A percentile compares a stretch with the other conserved stretches of the same genome.
Conservation (phyloP, 2,888 invertebrate species). For the Euspilapteryx auroguttella region DNA sequence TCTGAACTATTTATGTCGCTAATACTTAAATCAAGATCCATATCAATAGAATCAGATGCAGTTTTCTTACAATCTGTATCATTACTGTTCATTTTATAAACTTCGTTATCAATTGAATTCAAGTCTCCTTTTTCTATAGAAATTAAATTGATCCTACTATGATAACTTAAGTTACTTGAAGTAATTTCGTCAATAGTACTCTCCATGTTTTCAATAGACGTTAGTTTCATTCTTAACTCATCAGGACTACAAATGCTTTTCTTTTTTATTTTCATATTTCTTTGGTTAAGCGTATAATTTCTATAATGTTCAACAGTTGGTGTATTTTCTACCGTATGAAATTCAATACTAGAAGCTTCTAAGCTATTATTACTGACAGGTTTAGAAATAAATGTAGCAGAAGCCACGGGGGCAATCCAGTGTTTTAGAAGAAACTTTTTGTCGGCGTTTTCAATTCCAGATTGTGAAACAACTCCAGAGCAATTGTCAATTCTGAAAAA, state of each 20-base stretch:
- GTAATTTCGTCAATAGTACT: conserved; percentile 50
- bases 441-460: conserved; percentile 41
- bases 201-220: conserved; percentile 37
- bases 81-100: no score
- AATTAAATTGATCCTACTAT: no score
- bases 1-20: conserved; percentile 59
- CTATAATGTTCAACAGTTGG: conserved; percentile 30
- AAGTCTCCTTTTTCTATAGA: no score
- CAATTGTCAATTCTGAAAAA: conserved; percentile 14
- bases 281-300: conserved; percentile 12
- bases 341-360: conserved; percentile 43
- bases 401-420: conserved; percentile 52
- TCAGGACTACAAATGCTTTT: conserved; percentile 49
- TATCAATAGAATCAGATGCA: conserved; percentile 53
- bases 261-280: conserved; percentile 23
- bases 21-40: conserved; percentile 56
- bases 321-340: conserved; percentile 51
- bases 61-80: conserved; percentile 52
- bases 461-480: conserved; percentile 20
- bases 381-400: conserved; percentile 48
- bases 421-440: conserved; percentile 54
- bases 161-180: conserved; percentile 36
- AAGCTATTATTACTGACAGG: conserved; percentile 41
- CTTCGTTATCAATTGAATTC: no score
- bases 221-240: conserved; percentile 43